Evolutionary conservation across 2,888 invertebrate genomes (phyloP).

Genomic region (Drosophila birchii): DNA sequence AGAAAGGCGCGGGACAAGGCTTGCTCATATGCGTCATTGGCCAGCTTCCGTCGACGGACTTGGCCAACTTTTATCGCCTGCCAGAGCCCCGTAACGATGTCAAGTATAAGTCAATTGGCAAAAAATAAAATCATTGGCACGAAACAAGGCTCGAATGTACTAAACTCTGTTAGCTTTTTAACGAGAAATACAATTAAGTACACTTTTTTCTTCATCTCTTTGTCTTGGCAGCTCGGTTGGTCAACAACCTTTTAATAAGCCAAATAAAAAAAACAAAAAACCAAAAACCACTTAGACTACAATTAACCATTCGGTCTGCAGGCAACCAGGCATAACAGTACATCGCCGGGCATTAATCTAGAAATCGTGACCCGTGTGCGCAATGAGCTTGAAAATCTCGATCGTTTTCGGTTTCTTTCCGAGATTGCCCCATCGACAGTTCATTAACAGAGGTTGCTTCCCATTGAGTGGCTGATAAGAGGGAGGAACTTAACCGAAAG

Average conservation of each 20-base stretch:
- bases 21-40: constrained; percentile 43
- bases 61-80: constrained; percentile 45
- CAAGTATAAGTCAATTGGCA: constrained; percentile 55
- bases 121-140: constrained; percentile 23
- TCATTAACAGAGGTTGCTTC: constrained; percentile 37
- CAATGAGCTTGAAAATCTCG: constrained; percentile 30
- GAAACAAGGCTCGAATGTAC: constrained; percentile 6
- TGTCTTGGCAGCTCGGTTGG: constrained; percentile 19
- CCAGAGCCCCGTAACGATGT: constrained; percentile 39
- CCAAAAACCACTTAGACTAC: constrained; percentile 38
- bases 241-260: constrained; percentile 50
- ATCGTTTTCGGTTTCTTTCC: constrained; percentile 11
- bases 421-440: constrained; percentile 40
- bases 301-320: constrained; percentile 33
- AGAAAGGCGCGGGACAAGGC: constrained; percentile 22
- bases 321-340: constrained; percentile 42
- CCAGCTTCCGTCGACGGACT: constrained; percentile 48
- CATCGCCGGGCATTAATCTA: constrained; percentile 46
- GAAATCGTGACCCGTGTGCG: constrained; percentile 45
- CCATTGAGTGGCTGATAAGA: constrained; percentile 16
- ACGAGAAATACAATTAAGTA: constrained; percentile 25
- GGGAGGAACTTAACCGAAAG: constrained; percentile 6
- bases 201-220: constrained; percentile 10
- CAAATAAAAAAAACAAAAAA: constrained; percentile 10
- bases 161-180: constrained; percentile 17